Evolutionary conservation across 2,113 vertebrate genomes (phyloP), one percentile per base, ranked within the genome.

Genomic region (Ictidomys tridecemlineatus): DNA sequence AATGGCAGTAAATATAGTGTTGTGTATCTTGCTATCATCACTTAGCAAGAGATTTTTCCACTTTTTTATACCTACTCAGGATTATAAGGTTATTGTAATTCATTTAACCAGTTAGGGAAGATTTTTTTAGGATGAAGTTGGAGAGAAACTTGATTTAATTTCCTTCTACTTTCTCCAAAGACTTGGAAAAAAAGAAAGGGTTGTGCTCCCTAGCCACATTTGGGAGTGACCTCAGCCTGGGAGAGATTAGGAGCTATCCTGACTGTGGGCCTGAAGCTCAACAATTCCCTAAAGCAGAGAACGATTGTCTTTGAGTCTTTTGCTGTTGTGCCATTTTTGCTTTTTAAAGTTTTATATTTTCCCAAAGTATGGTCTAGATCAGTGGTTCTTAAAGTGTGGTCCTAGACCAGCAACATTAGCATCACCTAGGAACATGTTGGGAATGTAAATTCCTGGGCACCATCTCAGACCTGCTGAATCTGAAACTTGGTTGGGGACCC

Each of bases 81-180:
- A 51, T 53, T 56, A 1, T 87, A 94, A 90, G n/a, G 18, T 28
- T 65, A 72, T 65, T 28, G 17, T 92, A 72, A 45, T 58, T 94
- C 85, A 90, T 88, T 67, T 93, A 94, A 56, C 53, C 39, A 30
- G 22, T 82, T 90, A 63, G 42, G 72, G 72, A 87, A 83, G 72
- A 30, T 77, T 61, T 94, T 89, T 87, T 5, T 5, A 7, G 30
- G 56, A 76, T 85, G 83, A 85, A 74, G 18, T 67, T 13, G 34
- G 37, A 87, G 20, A 79, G 48, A 63, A 86, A 72, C 32, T 58
- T 89, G 53, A 73, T 45, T 85, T 69, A 94, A 63, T 86, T 56
- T 53, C 32, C 70, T 32, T 90, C 18, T 72, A 17, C 4, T 34
- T 91, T 85, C 65, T 76, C 32, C 85, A 22, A 85, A 78, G 61